Evolutionary conservation across 1,140 invertebrate genomes (phyloP).

Genomic region (Melitaea cinxia): DNA sequence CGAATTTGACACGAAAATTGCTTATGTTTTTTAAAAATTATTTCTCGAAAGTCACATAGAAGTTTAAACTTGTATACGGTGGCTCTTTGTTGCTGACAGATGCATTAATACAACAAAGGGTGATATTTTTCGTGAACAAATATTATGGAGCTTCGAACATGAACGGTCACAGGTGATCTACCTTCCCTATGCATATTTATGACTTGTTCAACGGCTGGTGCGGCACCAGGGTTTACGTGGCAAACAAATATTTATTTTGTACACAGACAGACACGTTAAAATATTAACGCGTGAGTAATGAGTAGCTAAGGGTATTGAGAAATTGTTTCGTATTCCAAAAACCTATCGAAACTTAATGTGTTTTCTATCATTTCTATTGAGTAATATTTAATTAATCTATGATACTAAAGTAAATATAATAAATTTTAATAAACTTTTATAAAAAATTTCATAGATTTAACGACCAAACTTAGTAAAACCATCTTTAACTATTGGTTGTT

Average conservation of each 20-base stretch:
- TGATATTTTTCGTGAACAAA: slow-evolving; percentile 74
- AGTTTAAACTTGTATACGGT: slow-evolving; percentile 1
- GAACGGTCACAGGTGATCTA: slow-evolving; percentile 59
- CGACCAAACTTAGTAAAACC: slow-evolving; percentile 52
- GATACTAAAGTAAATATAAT: background rate
- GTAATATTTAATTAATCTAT: background rate
- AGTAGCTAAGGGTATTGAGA: slow-evolving; percentile 16
- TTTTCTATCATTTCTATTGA: background rate
- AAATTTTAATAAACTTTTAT: background rate
- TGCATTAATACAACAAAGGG: slow-evolving; percentile 45
- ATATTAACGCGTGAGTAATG: slow-evolving; percentile 24
- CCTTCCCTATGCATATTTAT: slow-evolving; percentile 75
- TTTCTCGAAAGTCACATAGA: background rate
- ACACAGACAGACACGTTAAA: slow-evolving; percentile 31
- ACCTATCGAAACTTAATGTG: background rate
- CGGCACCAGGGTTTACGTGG: slow-evolving; percentile 61
- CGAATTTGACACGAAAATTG: too few species aligned
- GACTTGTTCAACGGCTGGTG: slow-evolving; percentile 64
- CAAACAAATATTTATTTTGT: slow-evolving; percentile 62
- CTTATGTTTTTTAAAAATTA: too few species aligned
- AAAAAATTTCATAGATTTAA: slow-evolving; percentile 16
- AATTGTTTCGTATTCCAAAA: background rate
- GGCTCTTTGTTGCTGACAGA: slow-evolving; percentile 11
- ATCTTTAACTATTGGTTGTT: slow-evolving; percentile 75
- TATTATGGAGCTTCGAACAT: slow-evolving; percentile 60